Percentiles rank a stretch among this genome's conserved stretches.
Conservation (phyloP, 2,797 vertebrate genomes). For the Threskiornis aethiopicus region DNA sequence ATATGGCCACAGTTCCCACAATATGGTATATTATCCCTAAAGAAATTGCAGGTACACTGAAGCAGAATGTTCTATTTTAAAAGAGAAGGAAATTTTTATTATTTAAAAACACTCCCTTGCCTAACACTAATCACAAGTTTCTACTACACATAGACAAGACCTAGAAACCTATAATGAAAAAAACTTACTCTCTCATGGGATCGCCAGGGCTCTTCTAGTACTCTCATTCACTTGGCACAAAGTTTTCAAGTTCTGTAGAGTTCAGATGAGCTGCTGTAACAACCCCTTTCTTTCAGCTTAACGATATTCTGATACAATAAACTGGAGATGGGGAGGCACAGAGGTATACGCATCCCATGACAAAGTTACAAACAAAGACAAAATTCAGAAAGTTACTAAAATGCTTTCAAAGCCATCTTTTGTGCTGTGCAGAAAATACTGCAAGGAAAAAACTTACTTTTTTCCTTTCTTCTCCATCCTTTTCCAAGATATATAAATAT, state of each 20-base stretch:
- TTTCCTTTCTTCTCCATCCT: neutral
- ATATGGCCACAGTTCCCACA: neutral
- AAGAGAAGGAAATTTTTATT: neutral
- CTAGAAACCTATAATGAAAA: neutral
- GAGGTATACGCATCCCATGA: neutral
- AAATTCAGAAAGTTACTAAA: neutral
- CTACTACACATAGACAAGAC: neutral
- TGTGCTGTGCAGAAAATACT: neutral
- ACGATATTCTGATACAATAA: neutral
- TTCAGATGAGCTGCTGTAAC: neutral
- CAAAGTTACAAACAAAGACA: neutral
- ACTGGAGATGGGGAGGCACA: neutral
- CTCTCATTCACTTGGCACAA: neutral
- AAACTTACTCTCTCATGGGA: neutral
- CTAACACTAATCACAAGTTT: neutral
- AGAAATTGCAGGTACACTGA: neutral
- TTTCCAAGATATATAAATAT: neutral
- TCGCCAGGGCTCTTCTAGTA: neutral
- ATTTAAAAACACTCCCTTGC: neutral
- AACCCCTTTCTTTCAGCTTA: neutral
- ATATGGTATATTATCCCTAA: neutral
- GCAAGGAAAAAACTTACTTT: neutral
- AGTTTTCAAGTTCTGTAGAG: neutral
- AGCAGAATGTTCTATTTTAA: neutral
- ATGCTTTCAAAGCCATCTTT: neutral